Conservation (phyloP, 1,140 invertebrate genomes). For the Drosophila saltans region DNA sequence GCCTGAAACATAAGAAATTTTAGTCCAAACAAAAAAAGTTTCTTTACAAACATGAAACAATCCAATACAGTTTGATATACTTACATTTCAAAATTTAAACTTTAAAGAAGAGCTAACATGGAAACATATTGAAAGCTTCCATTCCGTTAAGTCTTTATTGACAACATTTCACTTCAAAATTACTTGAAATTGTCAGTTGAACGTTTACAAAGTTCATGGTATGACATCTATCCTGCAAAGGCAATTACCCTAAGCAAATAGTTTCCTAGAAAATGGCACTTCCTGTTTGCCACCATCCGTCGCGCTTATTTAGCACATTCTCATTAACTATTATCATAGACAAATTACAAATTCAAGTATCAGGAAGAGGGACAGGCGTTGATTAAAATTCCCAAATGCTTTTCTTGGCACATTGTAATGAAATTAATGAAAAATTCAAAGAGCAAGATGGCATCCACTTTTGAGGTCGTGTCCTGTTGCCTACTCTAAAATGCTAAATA, state of each 20-base stretch:
- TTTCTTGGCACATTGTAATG: constrained; percentile 46
- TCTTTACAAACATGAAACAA: too few relatives aligned
- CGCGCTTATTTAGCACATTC: constrained; percentile 35
- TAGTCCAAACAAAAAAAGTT: too few relatives aligned
- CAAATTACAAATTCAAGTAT: constrained; percentile 4
- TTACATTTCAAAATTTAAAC: too few relatives aligned
- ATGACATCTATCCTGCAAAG: not conserved
- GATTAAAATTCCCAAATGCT: constrained; percentile 52
- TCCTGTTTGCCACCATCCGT: not conserved
- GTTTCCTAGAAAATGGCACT: not conserved
- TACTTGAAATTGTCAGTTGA: not conserved
- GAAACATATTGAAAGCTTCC: too few relatives aligned
- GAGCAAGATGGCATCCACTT: constrained; percentile 19
- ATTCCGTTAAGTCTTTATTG: constrained; percentile 5
- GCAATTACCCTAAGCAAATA: constrained; percentile 12
- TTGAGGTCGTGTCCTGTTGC: constrained; percentile 48
- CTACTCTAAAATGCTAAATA: constrained; percentile 81
- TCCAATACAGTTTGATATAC: too few relatives aligned
- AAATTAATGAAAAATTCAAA: constrained; percentile 76
- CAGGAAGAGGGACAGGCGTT: constrained; percentile 27
- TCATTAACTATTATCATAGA: constrained; percentile 51
- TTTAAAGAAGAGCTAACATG: not conserved
- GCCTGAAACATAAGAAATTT: too few relatives aligned
- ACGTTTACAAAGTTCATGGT: too few relatives aligned
- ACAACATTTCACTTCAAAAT: constrained; percentile 13